phyloP scores from a whole-genome alignment of 1,140 invertebrate genomes.

The Bombus vancouverensis region DNA sequence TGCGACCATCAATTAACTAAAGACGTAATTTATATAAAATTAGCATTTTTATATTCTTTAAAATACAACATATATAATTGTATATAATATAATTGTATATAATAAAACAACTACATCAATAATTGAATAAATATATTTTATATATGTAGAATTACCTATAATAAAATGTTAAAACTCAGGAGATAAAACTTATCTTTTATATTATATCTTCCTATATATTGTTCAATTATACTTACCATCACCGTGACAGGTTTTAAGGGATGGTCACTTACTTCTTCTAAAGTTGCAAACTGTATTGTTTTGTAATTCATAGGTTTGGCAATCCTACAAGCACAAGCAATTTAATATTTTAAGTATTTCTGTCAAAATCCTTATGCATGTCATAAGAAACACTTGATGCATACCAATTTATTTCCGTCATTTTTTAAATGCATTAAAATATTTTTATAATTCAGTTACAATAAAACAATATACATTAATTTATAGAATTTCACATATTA shows the following conservation, averaged over 20 bases:
- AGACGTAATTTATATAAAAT: constrained; percentile 30
- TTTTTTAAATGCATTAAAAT: constrained; percentile 45
- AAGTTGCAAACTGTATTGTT: constrained; percentile 48
- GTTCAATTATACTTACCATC: constrained; percentile 70
- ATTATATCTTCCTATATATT: too few relatives aligned
- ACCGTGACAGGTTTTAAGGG: constrained; percentile 83
- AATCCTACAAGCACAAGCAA: constrained; percentile 63
- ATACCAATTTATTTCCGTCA: constrained; percentile 73
- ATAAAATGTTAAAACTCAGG: not conserved
- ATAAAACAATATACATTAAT: not conserved
- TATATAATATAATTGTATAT: constrained; percentile 1
- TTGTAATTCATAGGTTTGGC: constrained; percentile 64
- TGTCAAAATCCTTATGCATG: not conserved
- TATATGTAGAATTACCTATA: not conserved
- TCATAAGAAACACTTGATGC: not conserved
- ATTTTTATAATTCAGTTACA: not conserved
- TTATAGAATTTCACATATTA: not conserved
- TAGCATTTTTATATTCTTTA: constrained; percentile 17
- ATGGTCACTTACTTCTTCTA: constrained; percentile 74
- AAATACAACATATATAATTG: not conserved
- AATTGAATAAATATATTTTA: constrained; percentile 13
- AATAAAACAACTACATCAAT: not conserved
- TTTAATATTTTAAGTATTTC: constrained; percentile 17
- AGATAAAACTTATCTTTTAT: not conserved
- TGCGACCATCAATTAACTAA: constrained; percentile 81